These are phyloP conservation scores for Euplexia lucipara DNA, from an alignment of 2,888 invertebrate species.

Conservation along the genomic window DNA sequence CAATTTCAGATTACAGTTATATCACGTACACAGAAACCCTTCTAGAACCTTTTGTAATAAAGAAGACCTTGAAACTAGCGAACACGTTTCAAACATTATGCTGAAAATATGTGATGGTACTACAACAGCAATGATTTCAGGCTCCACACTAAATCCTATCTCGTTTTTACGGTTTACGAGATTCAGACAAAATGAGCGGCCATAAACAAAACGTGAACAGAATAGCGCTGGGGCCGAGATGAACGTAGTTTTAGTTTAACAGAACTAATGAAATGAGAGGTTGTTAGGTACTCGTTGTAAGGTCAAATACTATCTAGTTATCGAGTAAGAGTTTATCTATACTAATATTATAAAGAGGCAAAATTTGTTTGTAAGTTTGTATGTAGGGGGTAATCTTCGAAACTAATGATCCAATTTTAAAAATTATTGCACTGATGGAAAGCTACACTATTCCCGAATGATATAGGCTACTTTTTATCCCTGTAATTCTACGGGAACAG, in stretches of 20 bases:
- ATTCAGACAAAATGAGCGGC: conserved; percentile 42
- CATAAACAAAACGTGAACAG: conserved; percentile 52
- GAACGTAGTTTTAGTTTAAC: background rate
- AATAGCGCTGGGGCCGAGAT: conserved; percentile 17
- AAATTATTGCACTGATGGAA: no score
- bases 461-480: no score
- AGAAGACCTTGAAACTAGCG: conserved; percentile 24
- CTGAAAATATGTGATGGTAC: conserved; percentile 28
- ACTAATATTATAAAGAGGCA: no score
- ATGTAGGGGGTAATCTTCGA: no score
- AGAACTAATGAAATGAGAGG: background rate
- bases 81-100: conserved; percentile 29
- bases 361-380: no score
- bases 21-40: conserved; percentile 22
- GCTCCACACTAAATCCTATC: conserved; percentile 35
- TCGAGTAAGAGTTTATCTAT: background rate
- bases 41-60: conserved; percentile 16
- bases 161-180: conserved; percentile 47
- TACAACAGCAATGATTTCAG: conserved; percentile 28
- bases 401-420: no score
- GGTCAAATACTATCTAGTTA: background rate
- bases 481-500: no score
- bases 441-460: no score
- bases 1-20: background rate
- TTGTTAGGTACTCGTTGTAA: conserved; percentile 10